phyloP scores from a whole-genome alignment of 1,140 invertebrate genomes.

The Triops longicaudatus region DNA sequence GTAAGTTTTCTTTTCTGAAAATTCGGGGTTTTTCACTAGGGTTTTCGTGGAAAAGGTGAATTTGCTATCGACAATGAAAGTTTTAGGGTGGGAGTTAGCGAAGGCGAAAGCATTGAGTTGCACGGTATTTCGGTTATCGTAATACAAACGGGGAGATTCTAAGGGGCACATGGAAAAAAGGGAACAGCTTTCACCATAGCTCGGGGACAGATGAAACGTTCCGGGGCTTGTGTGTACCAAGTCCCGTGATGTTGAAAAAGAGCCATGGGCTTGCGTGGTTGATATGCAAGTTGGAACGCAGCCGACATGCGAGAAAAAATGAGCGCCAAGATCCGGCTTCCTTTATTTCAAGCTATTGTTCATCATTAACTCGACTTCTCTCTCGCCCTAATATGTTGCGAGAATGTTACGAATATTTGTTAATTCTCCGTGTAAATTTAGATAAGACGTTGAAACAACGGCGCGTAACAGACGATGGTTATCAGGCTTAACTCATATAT shows the following conservation, averaged over 20 bases:
- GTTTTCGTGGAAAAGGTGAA: background rate
- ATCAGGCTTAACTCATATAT: background rate
- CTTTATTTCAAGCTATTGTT: background rate
- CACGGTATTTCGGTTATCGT: background rate
- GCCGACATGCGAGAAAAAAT: background rate
- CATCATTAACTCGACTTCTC: background rate
- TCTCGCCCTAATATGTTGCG: background rate
- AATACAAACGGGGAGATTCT: background rate
- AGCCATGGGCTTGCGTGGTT: background rate
- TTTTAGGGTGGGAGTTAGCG: background rate
- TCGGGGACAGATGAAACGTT: background rate
- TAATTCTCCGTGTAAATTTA: too few relatives aligned
- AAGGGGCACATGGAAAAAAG: background rate
- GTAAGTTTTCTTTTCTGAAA: background rate
- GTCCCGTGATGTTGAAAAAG: too few relatives aligned
- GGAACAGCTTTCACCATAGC: background rate
- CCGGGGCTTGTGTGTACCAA: background rate
- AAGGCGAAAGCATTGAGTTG: background rate
- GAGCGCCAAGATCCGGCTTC: conserved; percentile 9
- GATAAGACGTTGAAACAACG: too few relatives aligned
- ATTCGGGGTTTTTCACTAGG: background rate
- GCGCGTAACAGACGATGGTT: background rate
- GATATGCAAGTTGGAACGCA: background rate
- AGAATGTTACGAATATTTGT: too few relatives aligned
- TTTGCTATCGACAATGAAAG: background rate